phyloP scores from a whole-genome alignment of 2,113 vertebrate species.

The Rattus norvegicus region GRCr8 NC_086020.1:238769501-238770000 shows the following conservation, averaged over 20 bases:
- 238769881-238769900: background rate
- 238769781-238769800: background rate
- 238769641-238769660: slow-evolving; percentile 57
- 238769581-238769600: slow-evolving; percentile 33
- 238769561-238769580: slow-evolving; percentile 43
- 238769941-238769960: too few species aligned
- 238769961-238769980: background rate
- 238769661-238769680: slow-evolving; percentile 63
- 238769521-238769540: slow-evolving; percentile 51
- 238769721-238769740: slow-evolving; percentile 23
- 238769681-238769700: slow-evolving; percentile 61
- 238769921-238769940: too few species aligned
- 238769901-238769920: background rate
- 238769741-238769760: background rate
- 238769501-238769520: slow-evolving; percentile 38
- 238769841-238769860: too few species aligned
- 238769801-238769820: background rate
- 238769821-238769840: background rate
- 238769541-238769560: slow-evolving; percentile 58
- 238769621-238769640: slow-evolving; percentile 55
- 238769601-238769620: slow-evolving; percentile 67
- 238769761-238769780: background rate
- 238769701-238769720: background rate
- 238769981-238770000: background rate
- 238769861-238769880: background rate